phyloP scores from a whole-genome alignment of 2,888 invertebrate genomes.

The Geotrupes spiniger region DNA sequence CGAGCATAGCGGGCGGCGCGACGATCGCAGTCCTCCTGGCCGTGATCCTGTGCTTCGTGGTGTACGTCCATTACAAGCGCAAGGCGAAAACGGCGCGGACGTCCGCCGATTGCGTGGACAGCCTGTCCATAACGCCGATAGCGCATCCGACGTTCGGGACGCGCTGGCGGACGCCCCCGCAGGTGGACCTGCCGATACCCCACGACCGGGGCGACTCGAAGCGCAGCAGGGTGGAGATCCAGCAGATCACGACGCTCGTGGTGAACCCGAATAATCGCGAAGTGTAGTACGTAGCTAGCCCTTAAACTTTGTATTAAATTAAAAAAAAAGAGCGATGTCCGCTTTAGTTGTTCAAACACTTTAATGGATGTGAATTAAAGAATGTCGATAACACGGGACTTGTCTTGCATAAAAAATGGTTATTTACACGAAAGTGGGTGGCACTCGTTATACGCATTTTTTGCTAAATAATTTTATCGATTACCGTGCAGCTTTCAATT shows the following conservation, averaged over 20 bases:
- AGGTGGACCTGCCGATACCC: slow-evolving; percentile 29
- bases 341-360: slow-evolving; percentile 38
- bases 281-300: slow-evolving; percentile 22
- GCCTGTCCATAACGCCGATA: slow-evolving; percentile 32
- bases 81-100: slow-evolving; percentile 48
- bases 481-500: slow-evolving; percentile 34
- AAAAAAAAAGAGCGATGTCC: slow-evolving; percentile 30
- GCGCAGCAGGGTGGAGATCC: slow-evolving; percentile 37
- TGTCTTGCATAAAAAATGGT: slow-evolving; percentile 33
- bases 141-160: slow-evolving; percentile 44
- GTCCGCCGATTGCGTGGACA: slow-evolving; percentile 45
- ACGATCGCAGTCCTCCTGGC: slow-evolving; percentile 69
- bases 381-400: slow-evolving; percentile 27
- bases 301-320: slow-evolving; percentile 31
- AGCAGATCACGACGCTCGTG: slow-evolving; percentile 41
- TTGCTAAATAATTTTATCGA: slow-evolving; percentile 43
- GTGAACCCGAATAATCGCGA: slow-evolving; percentile 28
- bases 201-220: slow-evolving; percentile 31
- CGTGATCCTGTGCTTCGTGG: slow-evolving; percentile 65
- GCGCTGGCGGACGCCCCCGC: slow-evolving; percentile 40
- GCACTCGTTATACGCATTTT: slow-evolving; percentile 48
- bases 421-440: slow-evolving; percentile 35
- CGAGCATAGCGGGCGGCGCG: slow-evolving; percentile 83
- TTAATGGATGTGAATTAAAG: slow-evolving; percentile 31
- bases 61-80: slow-evolving; percentile 64